Evolutionary conservation across 2,888 invertebrate species (phyloP).

Genomic region (Girardia tigrina): DNA sequence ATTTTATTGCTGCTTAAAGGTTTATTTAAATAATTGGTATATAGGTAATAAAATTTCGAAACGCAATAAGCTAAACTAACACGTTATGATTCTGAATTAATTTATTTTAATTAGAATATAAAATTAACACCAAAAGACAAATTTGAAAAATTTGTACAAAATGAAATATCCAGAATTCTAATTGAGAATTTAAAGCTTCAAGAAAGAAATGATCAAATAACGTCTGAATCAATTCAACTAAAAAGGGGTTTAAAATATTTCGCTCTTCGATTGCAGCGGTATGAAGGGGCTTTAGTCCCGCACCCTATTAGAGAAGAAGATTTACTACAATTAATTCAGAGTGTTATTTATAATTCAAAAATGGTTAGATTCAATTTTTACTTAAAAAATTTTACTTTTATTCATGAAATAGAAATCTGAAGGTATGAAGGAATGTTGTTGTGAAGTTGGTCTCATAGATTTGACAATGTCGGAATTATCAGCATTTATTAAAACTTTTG

Average conservation of each 20-base stretch:
- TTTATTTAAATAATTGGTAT: no score
- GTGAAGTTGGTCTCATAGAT: neutral
- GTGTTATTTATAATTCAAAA: constrained; percentile 2
- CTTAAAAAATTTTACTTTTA: neutral
- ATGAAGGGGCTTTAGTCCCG: constrained; percentile 53
- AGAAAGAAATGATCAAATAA: constrained; percentile 60
- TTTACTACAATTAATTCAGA: constrained; percentile 8
- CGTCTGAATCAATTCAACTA: neutral
- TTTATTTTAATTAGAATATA: constrained; percentile 43
- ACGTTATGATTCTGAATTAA: no score
- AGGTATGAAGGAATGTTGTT: neutral
- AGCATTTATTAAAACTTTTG: neutral
- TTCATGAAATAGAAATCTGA: neutral
- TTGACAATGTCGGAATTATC: neutral
- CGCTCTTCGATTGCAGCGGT: constrained; percentile 62
- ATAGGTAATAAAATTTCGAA: no score
- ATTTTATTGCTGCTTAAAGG: no score
- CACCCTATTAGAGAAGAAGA: constrained; percentile 42
- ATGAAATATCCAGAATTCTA: constrained; percentile 69
- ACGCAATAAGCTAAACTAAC: no score
- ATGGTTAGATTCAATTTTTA: neutral
- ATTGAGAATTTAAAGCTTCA: constrained; percentile 65
- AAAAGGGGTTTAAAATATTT: constrained; percentile 64
- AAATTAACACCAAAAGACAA: constrained; percentile 54
- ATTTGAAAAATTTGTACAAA: constrained; percentile 69